Evolutionary conservation across 2,113 vertebrate genomes (phyloP).

Genomic region (Corvus moneduloides): DNA sequence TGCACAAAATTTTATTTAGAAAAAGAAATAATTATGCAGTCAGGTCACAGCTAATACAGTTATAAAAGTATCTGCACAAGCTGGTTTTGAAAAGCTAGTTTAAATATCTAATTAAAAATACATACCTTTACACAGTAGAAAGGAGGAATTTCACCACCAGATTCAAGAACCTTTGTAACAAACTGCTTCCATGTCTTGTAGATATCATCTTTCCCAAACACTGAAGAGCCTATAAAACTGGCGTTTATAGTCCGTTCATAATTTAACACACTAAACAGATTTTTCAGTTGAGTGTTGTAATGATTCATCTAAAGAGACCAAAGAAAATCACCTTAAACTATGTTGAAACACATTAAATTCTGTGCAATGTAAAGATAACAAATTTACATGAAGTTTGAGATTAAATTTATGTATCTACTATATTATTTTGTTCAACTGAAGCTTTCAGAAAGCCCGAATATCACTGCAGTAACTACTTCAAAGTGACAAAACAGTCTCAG

Average conservation of each 20-base stretch:
- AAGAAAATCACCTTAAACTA: not conserved
- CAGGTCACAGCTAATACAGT: not conserved
- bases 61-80: not conserved
- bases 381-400: not conserved
- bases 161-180: slow-evolving; percentile 56
- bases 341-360: not conserved
- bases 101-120: not conserved
- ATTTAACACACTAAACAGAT: slow-evolving; percentile 81
- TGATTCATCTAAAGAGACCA: slow-evolving; percentile 51
- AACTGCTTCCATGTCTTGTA: slow-evolving; percentile 77
- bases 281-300: slow-evolving; percentile 70
- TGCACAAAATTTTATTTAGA: not conserved
- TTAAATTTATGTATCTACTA: not conserved
- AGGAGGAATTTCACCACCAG: slow-evolving; percentile 3
- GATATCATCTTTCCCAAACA: slow-evolving; percentile 86
- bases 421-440: not conserved
- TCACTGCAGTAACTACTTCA: not conserved
- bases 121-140: slow-evolving; percentile 94
- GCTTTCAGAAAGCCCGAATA: not conserved
- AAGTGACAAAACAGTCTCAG: not conserved
- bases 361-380: not conserved
- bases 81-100: not conserved
- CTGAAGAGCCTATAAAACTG: slow-evolving; percentile 81
- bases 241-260: slow-evolving; percentile 75
- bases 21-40: not conserved